These are phyloP conservation scores for Norana najaformis DNA, from an alignment of 2,888 invertebrate species.

Conservation along the genomic window DNA sequence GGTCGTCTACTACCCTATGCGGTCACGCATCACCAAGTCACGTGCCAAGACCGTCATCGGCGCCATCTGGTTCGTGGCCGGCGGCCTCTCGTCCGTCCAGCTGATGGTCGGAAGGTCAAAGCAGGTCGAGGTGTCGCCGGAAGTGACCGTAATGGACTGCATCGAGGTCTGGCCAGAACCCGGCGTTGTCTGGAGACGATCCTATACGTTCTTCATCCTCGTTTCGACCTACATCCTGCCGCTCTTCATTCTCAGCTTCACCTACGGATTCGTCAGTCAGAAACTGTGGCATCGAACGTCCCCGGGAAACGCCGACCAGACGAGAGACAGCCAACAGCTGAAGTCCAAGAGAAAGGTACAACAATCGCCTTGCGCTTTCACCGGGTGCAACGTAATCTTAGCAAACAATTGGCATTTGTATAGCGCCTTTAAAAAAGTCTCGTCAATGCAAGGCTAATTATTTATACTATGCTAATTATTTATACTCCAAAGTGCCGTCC, in stretches of 20 bases:
- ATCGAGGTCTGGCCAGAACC: conserved; percentile 54
- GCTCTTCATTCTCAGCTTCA: conserved; percentile 60
- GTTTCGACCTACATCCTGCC: conserved; percentile 60
- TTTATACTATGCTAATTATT: no score
- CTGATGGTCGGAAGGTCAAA: conserved; percentile 52
- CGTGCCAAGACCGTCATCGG: conserved; percentile 60
- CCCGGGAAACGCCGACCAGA: conserved; percentile 64
- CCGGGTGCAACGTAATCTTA: no score
- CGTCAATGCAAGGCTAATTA: no score
- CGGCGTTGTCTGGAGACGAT: conserved; percentile 48
- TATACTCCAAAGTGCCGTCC: no score
- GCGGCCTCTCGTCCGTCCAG: conserved; percentile 60
- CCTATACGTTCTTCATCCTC: conserved; percentile 54
- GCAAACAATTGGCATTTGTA: no score
- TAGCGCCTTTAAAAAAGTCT: no score
- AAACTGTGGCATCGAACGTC: conserved; percentile 63
- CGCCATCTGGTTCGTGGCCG: conserved; percentile 63
- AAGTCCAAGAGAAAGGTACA: conserved; percentile 63
- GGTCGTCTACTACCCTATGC: conserved; percentile 56
- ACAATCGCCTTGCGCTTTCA: not conserved
- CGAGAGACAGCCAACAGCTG: conserved; percentile 62
- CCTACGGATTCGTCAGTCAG: conserved; percentile 63
- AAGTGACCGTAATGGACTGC: conserved; percentile 42
- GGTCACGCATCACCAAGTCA: conserved; percentile 61
- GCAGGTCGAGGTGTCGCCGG: conserved; percentile 31